These are phyloP conservation scores for Hololepta plana DNA, from an alignment of 2,888 invertebrate genomes.

Conservation along the genomic window DNA sequence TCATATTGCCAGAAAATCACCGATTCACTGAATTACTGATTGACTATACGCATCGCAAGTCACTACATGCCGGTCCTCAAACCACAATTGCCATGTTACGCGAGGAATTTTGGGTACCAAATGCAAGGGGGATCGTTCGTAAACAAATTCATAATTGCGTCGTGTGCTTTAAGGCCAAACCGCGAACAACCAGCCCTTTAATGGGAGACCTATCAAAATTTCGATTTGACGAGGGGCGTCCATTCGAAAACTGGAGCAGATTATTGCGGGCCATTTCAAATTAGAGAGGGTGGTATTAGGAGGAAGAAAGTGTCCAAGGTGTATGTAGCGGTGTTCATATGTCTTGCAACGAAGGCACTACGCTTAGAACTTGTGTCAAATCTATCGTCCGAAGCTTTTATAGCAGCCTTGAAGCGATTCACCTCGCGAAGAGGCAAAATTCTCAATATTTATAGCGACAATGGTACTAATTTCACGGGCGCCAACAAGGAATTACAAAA, in stretches of 20 bases:
- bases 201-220: conserved; percentile 3
- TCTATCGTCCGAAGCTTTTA: conserved; percentile 1
- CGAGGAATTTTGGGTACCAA: not conserved
- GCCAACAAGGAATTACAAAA: no score
- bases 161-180: conserved; percentile 1
- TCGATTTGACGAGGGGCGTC: not conserved
- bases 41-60: not conserved
- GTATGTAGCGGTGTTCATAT: conserved; percentile 3
- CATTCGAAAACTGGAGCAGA: conserved; percentile 1
- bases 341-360: conserved; percentile 4
- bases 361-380: conserved; percentile 2
- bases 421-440: not conserved
- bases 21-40: not conserved
- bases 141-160: not conserved
- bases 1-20: not conserved
- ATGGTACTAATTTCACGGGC: conserved; percentile 4
- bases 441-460: conserved; percentile 1
- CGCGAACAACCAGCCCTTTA: not conserved
- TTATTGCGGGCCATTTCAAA: conserved; percentile 2
- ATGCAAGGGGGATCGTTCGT: not conserved
- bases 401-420: conserved; percentile 2
- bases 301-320: not conserved
- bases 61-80: not conserved
- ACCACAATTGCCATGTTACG: not conserved
- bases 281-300: not conserved